A percentile compares a stretch with the other conserved stretches of the same genome.
Evolutionary conservation across 2,113 vertebrate genomes (phyloP).

Genomic region (Rhodinocichla rosea): DNA sequence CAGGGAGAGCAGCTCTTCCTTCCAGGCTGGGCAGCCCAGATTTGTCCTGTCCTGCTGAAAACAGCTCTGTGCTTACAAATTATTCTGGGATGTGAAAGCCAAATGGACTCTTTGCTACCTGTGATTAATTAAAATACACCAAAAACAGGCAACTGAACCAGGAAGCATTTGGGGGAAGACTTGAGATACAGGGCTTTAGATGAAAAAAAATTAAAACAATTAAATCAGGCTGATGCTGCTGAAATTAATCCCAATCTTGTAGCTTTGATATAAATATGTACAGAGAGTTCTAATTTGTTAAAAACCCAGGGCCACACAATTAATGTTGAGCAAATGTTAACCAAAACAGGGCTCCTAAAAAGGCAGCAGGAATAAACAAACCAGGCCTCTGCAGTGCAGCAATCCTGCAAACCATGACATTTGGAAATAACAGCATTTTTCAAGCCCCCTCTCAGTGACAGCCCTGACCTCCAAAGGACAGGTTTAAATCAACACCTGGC

Average conservation of each 20-base stretch:
- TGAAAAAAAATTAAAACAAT: background rate
- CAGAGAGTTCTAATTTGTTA: background rate
- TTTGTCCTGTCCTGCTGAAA: background rate
- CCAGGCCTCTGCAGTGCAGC: background rate
- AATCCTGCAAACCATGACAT: fast-evolving
- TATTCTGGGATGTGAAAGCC: background rate
- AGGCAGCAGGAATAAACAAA: background rate
- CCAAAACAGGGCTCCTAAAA: background rate
- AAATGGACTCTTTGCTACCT: background rate
- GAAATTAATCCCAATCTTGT: background rate
- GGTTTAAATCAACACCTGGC: background rate
- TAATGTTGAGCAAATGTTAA: background rate
- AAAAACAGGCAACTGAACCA: background rate
- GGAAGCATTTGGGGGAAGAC: background rate
- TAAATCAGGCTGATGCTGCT: too few species aligned
- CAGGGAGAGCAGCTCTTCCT: background rate
- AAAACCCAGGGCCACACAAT: background rate
- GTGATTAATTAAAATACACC: background rate
- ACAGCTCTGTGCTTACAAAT: background rate
- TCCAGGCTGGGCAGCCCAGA: background rate
- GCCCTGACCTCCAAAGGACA: background rate
- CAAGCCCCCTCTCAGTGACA: background rate
- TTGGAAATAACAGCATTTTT: background rate
- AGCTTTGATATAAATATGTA: background rate
- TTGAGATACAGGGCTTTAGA: background rate